phyloP scores from a whole-genome alignment of 2,888 invertebrate species.

The Cheilosia impressa region DNA sequence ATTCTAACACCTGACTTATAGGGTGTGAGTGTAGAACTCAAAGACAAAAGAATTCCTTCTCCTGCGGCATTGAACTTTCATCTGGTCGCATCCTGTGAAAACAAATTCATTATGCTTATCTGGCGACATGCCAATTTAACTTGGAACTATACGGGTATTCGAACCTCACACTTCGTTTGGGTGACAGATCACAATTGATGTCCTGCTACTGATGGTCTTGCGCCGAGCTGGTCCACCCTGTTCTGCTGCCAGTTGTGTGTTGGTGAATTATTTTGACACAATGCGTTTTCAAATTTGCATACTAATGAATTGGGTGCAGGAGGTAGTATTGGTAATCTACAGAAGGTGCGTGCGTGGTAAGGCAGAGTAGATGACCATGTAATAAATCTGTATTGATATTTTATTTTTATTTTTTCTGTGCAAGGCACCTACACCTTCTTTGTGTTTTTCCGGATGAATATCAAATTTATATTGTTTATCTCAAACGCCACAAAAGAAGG shows the following conservation, averaged over 20 bases:
- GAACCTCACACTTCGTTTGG: background rate
- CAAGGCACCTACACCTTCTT: background rate
- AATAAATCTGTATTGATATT: constrained; percentile 41
- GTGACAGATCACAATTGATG: constrained; percentile 23
- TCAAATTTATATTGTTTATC: constrained; percentile 51
- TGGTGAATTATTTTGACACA: constrained; percentile 42
- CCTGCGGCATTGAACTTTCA: constrained; percentile 41
- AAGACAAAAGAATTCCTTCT: background rate
- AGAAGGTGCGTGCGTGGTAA: background rate
- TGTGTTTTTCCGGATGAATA: constrained; percentile 50
- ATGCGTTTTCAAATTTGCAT: constrained; percentile 65
- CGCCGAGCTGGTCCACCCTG: constrained; percentile 18
- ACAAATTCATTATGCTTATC: constrained; percentile 68
- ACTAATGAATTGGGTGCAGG: constrained; percentile 56
- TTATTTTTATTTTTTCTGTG: constrained; percentile 1
- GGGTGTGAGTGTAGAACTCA: background rate
- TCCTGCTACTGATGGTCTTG: constrained; percentile 12
- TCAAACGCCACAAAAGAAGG: background rate
- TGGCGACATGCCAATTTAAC: constrained; percentile 70
- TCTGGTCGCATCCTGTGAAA: constrained; percentile 31
- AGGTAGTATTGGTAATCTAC: background rate
- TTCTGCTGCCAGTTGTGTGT: background rate
- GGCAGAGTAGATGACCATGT: constrained; percentile 9
- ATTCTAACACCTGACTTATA: constrained; percentile 14
- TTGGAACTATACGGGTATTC: constrained; percentile 31